Evolutionary conservation across 2,888 invertebrate genomes (phyloP).

Genomic region (Eudasyphora cyanicolor): DNA sequence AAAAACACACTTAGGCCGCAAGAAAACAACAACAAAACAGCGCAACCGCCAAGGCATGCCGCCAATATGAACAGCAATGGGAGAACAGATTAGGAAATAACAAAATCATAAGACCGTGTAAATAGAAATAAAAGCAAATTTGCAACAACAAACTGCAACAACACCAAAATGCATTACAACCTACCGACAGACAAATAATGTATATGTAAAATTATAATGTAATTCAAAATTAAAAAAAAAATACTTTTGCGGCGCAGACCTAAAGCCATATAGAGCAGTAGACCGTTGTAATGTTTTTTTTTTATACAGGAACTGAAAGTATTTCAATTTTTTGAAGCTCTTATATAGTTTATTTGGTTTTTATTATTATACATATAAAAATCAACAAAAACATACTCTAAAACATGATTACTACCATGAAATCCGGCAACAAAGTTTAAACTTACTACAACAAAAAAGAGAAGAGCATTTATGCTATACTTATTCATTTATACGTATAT

Average conservation of each 20-base stretch:
- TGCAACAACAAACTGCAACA: conserved; percentile 17
- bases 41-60: background rate
- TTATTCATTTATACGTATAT: background rate
- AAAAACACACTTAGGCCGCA: conserved; percentile 35
- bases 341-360: background rate
- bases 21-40: background rate
- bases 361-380: conserved; percentile 9
- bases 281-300: too few species aligned
- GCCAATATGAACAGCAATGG: background rate
- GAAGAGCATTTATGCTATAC: conserved; percentile 7
- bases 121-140: conserved; percentile 55
- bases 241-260: background rate
- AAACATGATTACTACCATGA: conserved; percentile 7
- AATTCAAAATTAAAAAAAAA: background rate
- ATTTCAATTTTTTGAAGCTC: conserved; percentile 25
- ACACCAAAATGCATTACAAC: background rate
- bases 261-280: background rate
- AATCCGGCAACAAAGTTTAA: too few species aligned
- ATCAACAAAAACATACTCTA: conserved; percentile 10
- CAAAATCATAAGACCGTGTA: conserved; percentile 61
- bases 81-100: conserved; percentile 53
- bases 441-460: background rate
- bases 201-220: background rate
- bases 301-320: conserved; percentile 37
- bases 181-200: background rate